These are phyloP conservation scores for Festucalex cinctus DNA, from an alignment of 2,113 vertebrate species.

Conservation along the genomic window DNA sequence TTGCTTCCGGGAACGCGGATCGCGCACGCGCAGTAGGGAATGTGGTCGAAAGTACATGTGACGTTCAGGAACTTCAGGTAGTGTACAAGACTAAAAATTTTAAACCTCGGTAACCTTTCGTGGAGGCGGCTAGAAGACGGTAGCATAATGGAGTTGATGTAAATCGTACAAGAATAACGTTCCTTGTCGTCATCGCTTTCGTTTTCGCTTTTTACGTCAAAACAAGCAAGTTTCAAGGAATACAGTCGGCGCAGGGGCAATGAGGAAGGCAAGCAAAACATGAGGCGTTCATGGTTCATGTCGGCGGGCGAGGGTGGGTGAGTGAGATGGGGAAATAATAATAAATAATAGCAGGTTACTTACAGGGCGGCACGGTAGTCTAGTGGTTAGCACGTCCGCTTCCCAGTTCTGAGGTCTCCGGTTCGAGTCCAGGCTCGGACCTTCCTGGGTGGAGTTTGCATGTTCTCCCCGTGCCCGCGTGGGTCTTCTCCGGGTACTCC, in stretches of 20 bases:
- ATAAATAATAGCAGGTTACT: too few relatives aligned
- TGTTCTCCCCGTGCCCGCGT: too few relatives aligned
- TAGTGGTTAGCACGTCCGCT: too few relatives aligned
- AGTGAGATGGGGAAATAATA: too few relatives aligned
- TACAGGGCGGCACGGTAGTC: too few relatives aligned
- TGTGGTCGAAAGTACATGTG: accelerated
- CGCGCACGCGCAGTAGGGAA: conserved; percentile 40
- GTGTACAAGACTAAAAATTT: neutral
- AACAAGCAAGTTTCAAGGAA: neutral
- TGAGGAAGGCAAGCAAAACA: neutral
- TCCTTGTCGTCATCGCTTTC: neutral
- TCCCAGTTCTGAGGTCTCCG: too few relatives aligned
- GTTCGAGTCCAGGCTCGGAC: too few relatives aligned
- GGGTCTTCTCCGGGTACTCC: too few relatives aligned
- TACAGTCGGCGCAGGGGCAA: neutral
- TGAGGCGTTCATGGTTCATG: neutral
- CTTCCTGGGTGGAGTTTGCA: too few relatives aligned
- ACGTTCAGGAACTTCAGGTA: conserved; percentile 18
- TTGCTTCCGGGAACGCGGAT: conserved; percentile 33
- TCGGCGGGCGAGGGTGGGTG: neutral
- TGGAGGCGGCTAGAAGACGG: neutral
- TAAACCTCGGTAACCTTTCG: neutral
- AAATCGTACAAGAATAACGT: neutral
- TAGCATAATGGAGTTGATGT: neutral
- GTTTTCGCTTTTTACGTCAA: neutral